Conservation (phyloP, 2,888 invertebrate genomes). For the Conops quadrifasciatus region DNA sequence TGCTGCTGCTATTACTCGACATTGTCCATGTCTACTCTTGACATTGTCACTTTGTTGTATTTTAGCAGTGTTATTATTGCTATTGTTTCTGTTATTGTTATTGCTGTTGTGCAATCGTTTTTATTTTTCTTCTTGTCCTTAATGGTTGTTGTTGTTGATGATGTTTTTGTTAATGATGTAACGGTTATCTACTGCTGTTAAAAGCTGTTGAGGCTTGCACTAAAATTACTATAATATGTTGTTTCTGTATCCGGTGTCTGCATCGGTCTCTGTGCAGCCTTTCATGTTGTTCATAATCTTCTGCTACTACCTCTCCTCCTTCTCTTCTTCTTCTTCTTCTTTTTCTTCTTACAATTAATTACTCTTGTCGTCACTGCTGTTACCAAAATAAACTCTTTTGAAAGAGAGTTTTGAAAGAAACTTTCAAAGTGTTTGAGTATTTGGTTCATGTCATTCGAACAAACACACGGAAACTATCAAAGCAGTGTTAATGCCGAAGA, state of each 20-base stretch:
- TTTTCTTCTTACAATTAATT: neutral
- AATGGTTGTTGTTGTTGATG: too few relatives aligned
- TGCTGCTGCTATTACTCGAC: too few relatives aligned
- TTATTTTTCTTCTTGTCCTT: neutral
- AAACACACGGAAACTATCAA: neutral
- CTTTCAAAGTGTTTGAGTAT: neutral
- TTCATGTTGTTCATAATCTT: neutral
- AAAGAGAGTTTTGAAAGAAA: neutral
- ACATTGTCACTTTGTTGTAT: neutral
- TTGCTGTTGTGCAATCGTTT: neutral
- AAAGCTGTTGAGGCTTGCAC: too few relatives aligned
- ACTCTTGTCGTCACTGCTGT: neutral
- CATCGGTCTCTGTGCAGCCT: neutral
- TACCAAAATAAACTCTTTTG: neutral
- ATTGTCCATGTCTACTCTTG: too few relatives aligned
- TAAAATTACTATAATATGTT: too few relatives aligned
- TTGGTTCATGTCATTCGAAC: too few relatives aligned
- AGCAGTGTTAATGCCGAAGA: neutral
- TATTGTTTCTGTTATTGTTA: neutral
- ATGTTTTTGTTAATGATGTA: too few relatives aligned
- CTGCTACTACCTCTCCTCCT: too few relatives aligned
- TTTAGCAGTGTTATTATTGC: neutral
- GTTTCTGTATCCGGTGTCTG: neutral
- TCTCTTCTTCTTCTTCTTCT: too few relatives aligned
- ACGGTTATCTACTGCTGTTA: too few relatives aligned